These are phyloP conservation scores for Homarus gammarus DNA, from an alignment of 2,888 invertebrate genomes.

Conservation along the genomic window DNA sequence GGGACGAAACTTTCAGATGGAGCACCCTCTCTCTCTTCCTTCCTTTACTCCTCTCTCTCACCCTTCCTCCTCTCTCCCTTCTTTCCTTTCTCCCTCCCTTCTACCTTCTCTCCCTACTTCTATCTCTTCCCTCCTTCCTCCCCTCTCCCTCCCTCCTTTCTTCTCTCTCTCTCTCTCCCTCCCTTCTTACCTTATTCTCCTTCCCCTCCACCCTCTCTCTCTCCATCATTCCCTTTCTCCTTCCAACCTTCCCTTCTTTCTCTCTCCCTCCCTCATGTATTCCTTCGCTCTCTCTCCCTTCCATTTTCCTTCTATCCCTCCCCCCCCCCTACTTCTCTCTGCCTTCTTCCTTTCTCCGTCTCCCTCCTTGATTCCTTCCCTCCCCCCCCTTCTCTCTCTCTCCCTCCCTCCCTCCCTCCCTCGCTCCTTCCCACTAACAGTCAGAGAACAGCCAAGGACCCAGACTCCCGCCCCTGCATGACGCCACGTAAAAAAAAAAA, in stretches of 20 bases:
- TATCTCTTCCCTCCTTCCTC: no score
- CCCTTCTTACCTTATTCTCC: background rate
- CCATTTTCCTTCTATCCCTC: background rate
- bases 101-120: background rate
- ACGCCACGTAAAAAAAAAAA: no score
- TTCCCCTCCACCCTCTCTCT: background rate
- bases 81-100: background rate
- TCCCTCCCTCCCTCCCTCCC: slow-evolving; percentile 11
- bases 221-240: background rate
- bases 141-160: background rate
- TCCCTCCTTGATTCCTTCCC: background rate
- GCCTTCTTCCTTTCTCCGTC: background rate
- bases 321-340: background rate
- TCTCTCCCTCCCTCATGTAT: background rate
- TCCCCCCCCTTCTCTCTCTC: background rate
- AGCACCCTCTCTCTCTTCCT: background rate
- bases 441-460: no score
- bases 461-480: no score
- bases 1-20: no score
- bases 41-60: background rate
- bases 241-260: background rate
- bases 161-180: background rate
- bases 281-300: background rate
- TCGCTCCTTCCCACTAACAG: background rate
- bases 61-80: background rate